Evolutionary conservation across 2,113 vertebrate species (phyloP).

Genomic region (Struthio camelus): DNA sequence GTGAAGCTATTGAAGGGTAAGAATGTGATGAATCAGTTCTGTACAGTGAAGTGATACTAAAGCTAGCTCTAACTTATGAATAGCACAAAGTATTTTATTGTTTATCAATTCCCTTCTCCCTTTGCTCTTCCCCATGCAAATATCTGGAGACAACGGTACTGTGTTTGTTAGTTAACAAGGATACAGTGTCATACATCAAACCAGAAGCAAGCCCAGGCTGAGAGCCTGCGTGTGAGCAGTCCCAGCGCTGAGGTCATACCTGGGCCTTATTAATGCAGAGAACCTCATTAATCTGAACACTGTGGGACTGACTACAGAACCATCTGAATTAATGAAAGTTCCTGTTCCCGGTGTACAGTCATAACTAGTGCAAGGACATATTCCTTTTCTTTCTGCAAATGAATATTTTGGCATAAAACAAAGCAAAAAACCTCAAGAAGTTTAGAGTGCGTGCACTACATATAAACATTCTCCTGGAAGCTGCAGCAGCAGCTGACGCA

Average conservation of each 20-base stretch:
- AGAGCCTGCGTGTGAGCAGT: neutral
- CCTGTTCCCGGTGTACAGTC: neutral
- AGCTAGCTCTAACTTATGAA: neutral
- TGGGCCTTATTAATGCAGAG: neutral
- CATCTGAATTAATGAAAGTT: neutral
- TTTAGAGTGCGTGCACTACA: neutral
- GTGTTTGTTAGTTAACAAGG: neutral
- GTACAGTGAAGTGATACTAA: neutral
- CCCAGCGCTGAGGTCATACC: neutral
- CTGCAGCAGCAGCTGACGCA: neutral
- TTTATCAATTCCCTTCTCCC: neutral
- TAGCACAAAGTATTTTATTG: neutral
- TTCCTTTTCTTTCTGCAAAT: neutral
- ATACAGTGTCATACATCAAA: neutral
- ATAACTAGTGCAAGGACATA: neutral
- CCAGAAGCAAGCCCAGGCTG: neutral
- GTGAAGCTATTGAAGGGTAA: neutral
- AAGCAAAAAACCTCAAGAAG: neutral
- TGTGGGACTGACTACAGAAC: neutral
- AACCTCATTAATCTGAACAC: neutral
- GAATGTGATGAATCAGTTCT: neutral
- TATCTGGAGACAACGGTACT: rapidly evolving
- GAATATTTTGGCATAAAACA: neutral
- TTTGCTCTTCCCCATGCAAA: neutral
- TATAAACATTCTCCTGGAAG: neutral